These are phyloP conservation scores for Plectrocnemia conspersa DNA, from an alignment of 1,140 invertebrate species.

Conservation along the genomic window DNA sequence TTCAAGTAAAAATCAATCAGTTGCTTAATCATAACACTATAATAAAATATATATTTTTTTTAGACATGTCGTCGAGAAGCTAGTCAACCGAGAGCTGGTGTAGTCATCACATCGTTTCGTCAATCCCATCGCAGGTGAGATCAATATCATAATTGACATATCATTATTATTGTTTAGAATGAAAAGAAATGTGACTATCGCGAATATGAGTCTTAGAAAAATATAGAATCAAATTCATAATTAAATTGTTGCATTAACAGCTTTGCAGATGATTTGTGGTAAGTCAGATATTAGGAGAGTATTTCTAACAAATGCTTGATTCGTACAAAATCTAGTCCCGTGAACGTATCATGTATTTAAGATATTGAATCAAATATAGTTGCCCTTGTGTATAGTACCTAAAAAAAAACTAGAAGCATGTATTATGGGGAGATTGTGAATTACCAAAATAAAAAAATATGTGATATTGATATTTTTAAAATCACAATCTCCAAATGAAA, in stretches of 20 bases:
- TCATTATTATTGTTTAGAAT: not conserved
- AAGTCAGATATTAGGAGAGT: constrained; percentile 24
- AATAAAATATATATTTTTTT: constrained; percentile 22
- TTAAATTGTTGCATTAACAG: constrained; percentile 41
- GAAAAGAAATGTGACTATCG: too few relatives aligned
- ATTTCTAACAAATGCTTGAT: too few relatives aligned
- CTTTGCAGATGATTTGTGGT: constrained; percentile 53
- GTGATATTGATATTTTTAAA: too few relatives aligned
- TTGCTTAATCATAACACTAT: too few relatives aligned
- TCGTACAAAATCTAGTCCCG: too few relatives aligned
- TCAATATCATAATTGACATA: constrained; percentile 5
- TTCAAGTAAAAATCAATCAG: constrained; percentile 18
- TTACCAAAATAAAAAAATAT: too few relatives aligned
- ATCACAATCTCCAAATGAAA: too few relatives aligned
- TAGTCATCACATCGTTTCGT: constrained; percentile 88
- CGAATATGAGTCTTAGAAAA: not conserved
- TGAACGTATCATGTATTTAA: too few relatives aligned
- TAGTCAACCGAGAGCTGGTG: constrained; percentile 66
- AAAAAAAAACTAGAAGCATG: too few relatives aligned
- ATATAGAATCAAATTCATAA: not conserved
- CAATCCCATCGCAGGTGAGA: constrained; percentile 80
- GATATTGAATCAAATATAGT: too few relatives aligned
- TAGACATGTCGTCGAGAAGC: constrained; percentile 50
- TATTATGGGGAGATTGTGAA: too few relatives aligned
- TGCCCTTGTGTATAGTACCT: too few relatives aligned